Percentiles rank a stretch among this genome's conserved stretches.
Conservation (phyloP, 2,797 vertebrate genomes). For the Oreochromis mossambicus region DNA sequence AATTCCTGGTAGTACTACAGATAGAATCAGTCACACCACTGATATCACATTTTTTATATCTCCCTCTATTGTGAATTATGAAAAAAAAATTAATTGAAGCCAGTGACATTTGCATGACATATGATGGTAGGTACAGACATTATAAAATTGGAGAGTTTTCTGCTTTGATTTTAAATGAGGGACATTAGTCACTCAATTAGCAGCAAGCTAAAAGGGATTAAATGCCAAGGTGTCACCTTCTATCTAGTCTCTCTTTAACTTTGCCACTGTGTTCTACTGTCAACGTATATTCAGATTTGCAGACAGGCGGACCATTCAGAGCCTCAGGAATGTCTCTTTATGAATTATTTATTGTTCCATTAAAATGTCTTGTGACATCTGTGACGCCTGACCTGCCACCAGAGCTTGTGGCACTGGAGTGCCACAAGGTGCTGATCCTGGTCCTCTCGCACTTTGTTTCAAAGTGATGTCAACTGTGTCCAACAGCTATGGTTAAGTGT, state of each 20-base stretch:
- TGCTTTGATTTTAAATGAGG: neutral
- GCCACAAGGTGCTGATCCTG: constrained; percentile 58
- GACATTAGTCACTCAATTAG: constrained; percentile 14
- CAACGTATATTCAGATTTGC: constrained; percentile 3
- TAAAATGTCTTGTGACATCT: constrained; percentile 77
- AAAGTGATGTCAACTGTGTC: constrained; percentile 13
- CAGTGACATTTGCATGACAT: neutral
- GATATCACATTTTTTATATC: neutral
- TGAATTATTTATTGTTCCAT: constrained; percentile 75
- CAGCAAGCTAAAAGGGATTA: constrained; percentile 1
- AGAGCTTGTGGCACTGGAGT: constrained; percentile 37
- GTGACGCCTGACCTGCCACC: constrained; percentile 64
- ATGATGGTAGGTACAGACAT: neutral
- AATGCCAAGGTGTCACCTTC: constrained; percentile 20
- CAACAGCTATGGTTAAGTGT: constrained; percentile 51
- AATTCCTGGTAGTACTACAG: neutral
- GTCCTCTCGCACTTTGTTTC: constrained; percentile 36
- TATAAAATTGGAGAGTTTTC: neutral
- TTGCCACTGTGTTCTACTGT: constrained; percentile 25
- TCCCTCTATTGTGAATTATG: neutral
- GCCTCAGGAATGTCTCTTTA: constrained; percentile 40
- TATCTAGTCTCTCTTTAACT: neutral
- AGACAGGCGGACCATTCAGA: constrained; percentile 16
- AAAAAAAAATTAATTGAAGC: neutral
- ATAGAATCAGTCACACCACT: neutral